Evolutionary conservation across 53 echinoderm and acorn worm genomes (phyloP), one percentile per base, ranked within the genome.

Genomic region (Holothuria scabra): DNA sequence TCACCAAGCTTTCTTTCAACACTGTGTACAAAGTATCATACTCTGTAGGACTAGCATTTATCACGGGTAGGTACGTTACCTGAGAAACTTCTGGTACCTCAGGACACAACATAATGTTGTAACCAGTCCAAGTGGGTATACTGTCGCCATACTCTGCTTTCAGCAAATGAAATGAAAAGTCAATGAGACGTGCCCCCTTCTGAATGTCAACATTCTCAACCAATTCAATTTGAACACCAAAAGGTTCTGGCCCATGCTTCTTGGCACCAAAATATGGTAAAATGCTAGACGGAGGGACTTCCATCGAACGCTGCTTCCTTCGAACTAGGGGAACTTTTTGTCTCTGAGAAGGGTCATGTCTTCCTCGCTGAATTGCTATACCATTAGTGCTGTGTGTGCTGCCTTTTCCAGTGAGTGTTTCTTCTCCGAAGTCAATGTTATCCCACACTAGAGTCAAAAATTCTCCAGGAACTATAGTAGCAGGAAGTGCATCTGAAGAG

Each of bases 41-140:
- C 21, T 90, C 83, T 62, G 91, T 91, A 11, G 88, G 88, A 23
- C 65, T 76, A 31, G 84, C 91, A 83, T 88, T 82, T 10, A 35
- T 85, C 20, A 91, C 88, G 30, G 91, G 84, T 20, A 91, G 68
- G 67, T 87, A 91, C 21, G 87, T 84, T 30, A 91, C 65, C 5
- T 48, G 69, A 56, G 80, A 26, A 18, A 84, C 70, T 21, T 68
- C 14, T 1, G 69, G 85, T 23, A 65, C 60, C 60, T 81, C 25
- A 56, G 56, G 82, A 67, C 58, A 4, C 35, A 35, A 3, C 35
- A 35, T 61, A 12, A 1, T 20, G 20, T 74, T 86, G 52, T 34
- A 86, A 12, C 75, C 79, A 29, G 35, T 35, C 35, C 35, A 35
- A 31, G 79, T 44, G 63, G 86, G 86, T 28, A 79, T 56, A n/a